Base-by-base conservation (phyloP, 2,888 invertebrate species). In the Elgonia sp. region DNA sequence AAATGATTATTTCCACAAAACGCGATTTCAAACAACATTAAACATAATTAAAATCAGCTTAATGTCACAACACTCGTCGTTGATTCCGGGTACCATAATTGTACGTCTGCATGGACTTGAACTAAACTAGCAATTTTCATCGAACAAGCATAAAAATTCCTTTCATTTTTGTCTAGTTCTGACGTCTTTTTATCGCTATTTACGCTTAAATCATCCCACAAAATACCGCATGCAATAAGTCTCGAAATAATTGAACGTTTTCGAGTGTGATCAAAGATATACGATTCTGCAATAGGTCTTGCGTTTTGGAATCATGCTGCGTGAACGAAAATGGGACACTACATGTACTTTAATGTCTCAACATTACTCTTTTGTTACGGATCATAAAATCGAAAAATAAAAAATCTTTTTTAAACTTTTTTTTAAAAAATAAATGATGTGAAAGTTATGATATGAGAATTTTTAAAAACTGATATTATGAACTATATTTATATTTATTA, bases 41-140 rank as follows among this genome's bases (percentile, higher is more conserved):
- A 79, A 67, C 79, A 69, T 79, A 79, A 79, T 79, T 79, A 79
- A 79, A 79, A 79, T 69, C 46, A 67, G 18, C 53, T 79, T 79
- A 67, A 79, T 57, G 69, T 79, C 69, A 69, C 42, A 79, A 63
- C 62, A 62, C 46, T 60, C 29, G 75, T 46, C 46, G 75, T 46
- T 75, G 29, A 75, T 62, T 75, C 62, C n/a, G 75, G 42, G 46
- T 29, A 60, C 10, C 67, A 77, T 77, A 67, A 77, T 67, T 77
- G 21, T 21, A 62, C 75, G 75, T 70, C n/a, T n/a, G n/a, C 46
- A 10, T 29, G 29, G 42, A 40, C 42, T 18, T n/a, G 29, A 46
- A 62, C 20, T 57, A 60, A 29, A 73, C 40, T 73, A 40, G 37
- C 72, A 73, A 73, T 57, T 73, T 73, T 42, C 20, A 10, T 40